Evolutionary conservation across 2,888 invertebrate species (phyloP).

Genomic region (Anthoptus insignis): DNA sequence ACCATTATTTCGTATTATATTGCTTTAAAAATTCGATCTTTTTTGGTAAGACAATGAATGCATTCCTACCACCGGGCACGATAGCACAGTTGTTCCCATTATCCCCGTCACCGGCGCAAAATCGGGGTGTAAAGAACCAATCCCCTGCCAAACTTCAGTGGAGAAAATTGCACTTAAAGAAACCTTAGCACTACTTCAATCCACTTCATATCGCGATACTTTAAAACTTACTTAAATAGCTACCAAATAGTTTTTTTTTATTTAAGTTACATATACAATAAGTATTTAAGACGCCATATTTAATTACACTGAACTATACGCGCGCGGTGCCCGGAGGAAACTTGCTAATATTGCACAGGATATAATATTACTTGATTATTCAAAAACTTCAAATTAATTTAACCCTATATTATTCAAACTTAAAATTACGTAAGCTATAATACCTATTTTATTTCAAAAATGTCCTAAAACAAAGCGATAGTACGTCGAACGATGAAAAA

Average conservation of each 20-base stretch:
- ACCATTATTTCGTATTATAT: too few relatives aligned
- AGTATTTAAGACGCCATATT: conserved; percentile 73
- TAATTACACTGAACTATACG: conserved; percentile 68
- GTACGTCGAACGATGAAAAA: too few relatives aligned
- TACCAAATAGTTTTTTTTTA: conserved; percentile 74
- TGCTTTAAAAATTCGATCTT: too few relatives aligned
- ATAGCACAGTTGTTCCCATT: background rate
- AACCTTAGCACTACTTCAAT: conserved; percentile 62
- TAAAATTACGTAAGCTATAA: conserved; percentile 12
- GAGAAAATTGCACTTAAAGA: conserved; percentile 53
- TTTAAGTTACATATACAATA: conserved; percentile 77
- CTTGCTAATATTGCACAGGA: conserved; percentile 55
- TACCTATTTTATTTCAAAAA: conserved; percentile 13
- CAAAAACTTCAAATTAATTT: conserved; percentile 6
- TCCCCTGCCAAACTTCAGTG: conserved; percentile 29
- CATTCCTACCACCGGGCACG: too few relatives aligned
- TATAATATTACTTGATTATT: conserved; percentile 26
- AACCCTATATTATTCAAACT: background rate
- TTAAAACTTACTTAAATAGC: conserved; percentile 78
- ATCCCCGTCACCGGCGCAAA: background rate
- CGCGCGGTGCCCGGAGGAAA: conserved; percentile 49
- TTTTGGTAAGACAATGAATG: too few relatives aligned
- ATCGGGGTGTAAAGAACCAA: background rate
- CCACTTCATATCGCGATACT: conserved; percentile 63
- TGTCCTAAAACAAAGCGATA: conserved; percentile 15